phyloP scores from a whole-genome alignment of 2,113 vertebrate species.

The Pseudopipra pipra region DNA sequence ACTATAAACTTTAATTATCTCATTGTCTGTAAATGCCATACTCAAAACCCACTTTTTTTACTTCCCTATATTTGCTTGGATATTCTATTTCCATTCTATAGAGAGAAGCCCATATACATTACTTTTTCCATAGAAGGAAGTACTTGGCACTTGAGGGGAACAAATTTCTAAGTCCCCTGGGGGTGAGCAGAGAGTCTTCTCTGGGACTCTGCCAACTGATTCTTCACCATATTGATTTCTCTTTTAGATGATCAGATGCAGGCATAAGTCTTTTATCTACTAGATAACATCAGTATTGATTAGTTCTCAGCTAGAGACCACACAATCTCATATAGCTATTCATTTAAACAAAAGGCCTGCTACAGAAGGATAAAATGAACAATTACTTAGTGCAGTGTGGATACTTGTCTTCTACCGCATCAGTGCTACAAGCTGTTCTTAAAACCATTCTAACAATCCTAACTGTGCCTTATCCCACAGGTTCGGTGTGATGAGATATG shows the following conservation, averaged over 20 bases:
- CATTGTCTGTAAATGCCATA: background rate
- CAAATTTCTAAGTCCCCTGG: background rate
- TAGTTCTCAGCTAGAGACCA: slow-evolving; percentile 30
- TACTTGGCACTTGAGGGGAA: background rate
- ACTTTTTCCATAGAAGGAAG: background rate
- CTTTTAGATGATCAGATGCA: slow-evolving; percentile 37
- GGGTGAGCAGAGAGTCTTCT: background rate
- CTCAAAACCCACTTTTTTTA: background rate
- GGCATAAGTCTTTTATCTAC: background rate
- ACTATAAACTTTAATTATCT: background rate
- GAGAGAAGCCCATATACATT: background rate
- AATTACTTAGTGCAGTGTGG: background rate
- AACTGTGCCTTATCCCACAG: background rate
- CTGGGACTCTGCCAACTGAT: background rate
- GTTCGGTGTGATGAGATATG: background rate
- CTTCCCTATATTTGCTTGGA: background rate
- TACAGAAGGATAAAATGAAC: background rate
- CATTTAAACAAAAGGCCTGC: slow-evolving; percentile 27
- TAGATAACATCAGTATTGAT: slow-evolving; percentile 37
- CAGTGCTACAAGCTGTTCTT: background rate
- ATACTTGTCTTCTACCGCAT: background rate
- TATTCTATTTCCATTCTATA: background rate
- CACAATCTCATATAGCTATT: background rate
- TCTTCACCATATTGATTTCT: slow-evolving; percentile 32
- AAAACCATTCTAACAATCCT: background rate